Evolutionary conservation across 2,888 invertebrate genomes (phyloP).

Genomic region (Muschampia plurimacula): DNA sequence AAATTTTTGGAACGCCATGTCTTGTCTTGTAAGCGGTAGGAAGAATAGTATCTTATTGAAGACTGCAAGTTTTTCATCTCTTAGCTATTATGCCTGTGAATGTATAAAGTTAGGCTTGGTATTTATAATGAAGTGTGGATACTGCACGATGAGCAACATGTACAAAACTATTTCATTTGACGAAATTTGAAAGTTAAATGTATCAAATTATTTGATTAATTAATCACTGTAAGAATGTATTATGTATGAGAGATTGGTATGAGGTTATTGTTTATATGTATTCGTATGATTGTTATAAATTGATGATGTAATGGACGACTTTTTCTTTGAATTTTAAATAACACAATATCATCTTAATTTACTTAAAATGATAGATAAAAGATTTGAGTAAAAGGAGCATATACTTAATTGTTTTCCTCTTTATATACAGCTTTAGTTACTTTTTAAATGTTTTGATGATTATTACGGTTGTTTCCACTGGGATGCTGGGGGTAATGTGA

Average conservation of each 20-base stretch:
- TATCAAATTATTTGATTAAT: no score
- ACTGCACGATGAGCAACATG: slow-evolving; percentile 16
- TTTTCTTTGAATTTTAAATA: not conserved
- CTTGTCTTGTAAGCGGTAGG: slow-evolving; percentile 67
- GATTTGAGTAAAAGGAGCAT: not conserved
- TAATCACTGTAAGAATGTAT: not conserved
- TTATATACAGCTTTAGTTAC: not conserved
- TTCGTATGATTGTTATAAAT: not conserved
- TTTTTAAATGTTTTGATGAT: not conserved
- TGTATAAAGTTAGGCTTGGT: slow-evolving; percentile 64
- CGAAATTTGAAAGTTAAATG: slow-evolving; percentile 6
- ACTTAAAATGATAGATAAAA: slow-evolving; percentile 4
- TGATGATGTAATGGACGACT: not conserved
- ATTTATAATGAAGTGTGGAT: slow-evolving; percentile 50
- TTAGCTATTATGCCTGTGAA: slow-evolving; percentile 74
- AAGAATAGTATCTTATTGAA: slow-evolving; percentile 78
- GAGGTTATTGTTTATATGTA: not conserved
- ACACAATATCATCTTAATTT: slow-evolving; percentile 13
- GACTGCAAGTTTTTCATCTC: slow-evolving; percentile 80
- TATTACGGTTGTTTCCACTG: not conserved
- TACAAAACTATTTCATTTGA: slow-evolving; percentile 14
- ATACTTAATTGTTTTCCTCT: slow-evolving; percentile 8
- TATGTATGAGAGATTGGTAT: not conserved
- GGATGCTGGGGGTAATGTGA: not conserved
- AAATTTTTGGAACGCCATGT: slow-evolving; percentile 61